Conservation (phyloP, 2,113 vertebrate genomes). For the Dasyprocta punctata region DNA sequence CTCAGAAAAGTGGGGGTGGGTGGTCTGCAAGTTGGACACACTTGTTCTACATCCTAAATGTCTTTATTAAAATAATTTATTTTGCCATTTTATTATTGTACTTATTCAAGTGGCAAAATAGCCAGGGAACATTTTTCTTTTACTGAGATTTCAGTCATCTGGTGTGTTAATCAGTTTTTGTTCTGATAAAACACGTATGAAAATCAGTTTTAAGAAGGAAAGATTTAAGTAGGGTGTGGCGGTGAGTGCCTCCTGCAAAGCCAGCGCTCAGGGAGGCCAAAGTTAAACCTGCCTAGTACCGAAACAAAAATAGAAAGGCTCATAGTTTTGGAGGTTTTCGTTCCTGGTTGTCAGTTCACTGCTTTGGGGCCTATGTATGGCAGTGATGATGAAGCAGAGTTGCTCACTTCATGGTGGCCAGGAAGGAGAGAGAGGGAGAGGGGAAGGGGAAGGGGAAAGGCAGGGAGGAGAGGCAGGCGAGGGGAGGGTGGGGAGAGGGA, state of each 20-base stretch:
- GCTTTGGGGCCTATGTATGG: neutral
- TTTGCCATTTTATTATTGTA: neutral
- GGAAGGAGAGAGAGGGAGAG: neutral
- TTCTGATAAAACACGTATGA: neutral
- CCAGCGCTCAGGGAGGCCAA: neutral
- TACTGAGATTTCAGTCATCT: neutral
- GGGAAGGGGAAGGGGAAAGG: neutral
- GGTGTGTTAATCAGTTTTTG: neutral
- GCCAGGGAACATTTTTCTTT: neutral
- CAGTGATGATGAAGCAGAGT: neutral
- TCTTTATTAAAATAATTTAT: neutral
- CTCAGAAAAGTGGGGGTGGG: neutral
- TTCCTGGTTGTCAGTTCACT: neutral
- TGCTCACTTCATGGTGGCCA: neutral
- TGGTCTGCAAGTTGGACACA: neutral
- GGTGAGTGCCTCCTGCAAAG: neutral
- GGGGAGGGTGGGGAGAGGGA: neutral
- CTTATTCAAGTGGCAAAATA: conserved; percentile 36
- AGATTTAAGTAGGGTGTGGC: neutral
- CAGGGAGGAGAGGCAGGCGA: neutral
- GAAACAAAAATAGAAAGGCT: neutral
- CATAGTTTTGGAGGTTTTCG: neutral
- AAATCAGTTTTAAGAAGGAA: neutral
- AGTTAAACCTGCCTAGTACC: neutral
- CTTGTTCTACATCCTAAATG: neutral